Conservation (phyloP, 2,888 invertebrate species). For the Drosophila fungiperda region DNA sequence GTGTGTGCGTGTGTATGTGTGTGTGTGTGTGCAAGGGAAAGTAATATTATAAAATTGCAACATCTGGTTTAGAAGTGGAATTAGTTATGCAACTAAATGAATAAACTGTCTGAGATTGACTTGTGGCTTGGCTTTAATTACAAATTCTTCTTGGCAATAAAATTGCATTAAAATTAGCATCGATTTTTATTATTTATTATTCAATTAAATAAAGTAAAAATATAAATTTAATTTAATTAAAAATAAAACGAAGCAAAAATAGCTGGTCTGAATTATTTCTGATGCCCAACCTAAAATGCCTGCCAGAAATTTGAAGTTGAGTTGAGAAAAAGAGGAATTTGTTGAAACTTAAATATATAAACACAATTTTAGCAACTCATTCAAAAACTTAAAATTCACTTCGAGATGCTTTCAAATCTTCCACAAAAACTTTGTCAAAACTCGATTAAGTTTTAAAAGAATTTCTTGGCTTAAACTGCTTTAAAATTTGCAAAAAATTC, state of each 20-base stretch:
- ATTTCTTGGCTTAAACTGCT: too few relatives aligned
- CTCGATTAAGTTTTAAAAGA: neutral
- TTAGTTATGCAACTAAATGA: slow-evolving; percentile 9
- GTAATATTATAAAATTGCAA: slow-evolving; percentile 1
- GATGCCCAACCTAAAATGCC: neutral
- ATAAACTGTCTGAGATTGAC: neutral
- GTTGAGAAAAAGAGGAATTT: neutral
- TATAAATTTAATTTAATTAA: neutral
- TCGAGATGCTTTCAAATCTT: too few relatives aligned
- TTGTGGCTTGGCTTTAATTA: slow-evolving; percentile 1
- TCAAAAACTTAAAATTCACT: too few relatives aligned
- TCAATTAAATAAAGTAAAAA: too few relatives aligned
- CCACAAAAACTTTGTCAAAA: neutral
- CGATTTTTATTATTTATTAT: neutral
- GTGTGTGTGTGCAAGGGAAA: neutral
- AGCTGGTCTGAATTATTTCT: neutral
- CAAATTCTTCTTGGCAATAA: neutral
- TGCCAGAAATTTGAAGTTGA: neutral
- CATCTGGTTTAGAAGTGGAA: neutral
- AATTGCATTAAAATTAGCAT: neutral
- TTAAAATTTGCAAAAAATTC: neutral
- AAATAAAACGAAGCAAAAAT: neutral
- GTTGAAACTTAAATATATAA: neutral
- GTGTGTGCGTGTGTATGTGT: neutral
- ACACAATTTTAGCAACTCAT: neutral